phyloP scores from a whole-genome alignment of 2,113 vertebrate species.

The Puffinus mauretanicus region DNA sequence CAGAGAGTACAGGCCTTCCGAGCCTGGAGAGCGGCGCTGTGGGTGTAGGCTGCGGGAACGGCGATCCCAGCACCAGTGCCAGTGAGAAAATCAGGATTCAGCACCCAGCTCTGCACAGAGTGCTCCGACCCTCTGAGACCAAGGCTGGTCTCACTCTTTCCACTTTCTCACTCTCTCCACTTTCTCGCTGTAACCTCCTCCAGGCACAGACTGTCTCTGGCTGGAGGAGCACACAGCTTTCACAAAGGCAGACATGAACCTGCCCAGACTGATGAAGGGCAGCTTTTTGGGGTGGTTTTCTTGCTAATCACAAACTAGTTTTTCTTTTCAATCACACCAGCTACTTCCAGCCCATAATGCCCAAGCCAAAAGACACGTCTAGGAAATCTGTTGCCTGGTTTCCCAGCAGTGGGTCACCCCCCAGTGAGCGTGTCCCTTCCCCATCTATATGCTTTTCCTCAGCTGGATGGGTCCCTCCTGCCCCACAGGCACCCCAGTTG shows the following conservation, averaged over 20 bases:
- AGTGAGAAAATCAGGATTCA: background rate
- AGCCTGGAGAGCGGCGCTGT: background rate
- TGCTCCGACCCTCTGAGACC: background rate
- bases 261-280: background rate
- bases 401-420: background rate
- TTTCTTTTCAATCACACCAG: background rate
- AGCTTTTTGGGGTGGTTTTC: background rate
- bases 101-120: background rate
- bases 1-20: background rate
- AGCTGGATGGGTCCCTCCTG: background rate
- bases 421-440: background rate
- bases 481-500: background rate
- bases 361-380: background rate
- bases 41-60: accelerated
- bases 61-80: background rate
- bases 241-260: background rate
- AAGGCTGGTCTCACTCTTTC: too few species aligned
- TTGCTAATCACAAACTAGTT: background rate
- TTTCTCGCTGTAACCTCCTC: background rate
- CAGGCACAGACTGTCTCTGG: background rate
- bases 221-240: background rate
- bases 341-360: background rate
- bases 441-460: accelerated
- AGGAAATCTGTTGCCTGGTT: background rate
- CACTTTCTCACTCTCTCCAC: too few species aligned